phyloP scores from a whole-genome alignment of 2,113 vertebrate species.

The Brachyhypopomus gauderio region DNA sequence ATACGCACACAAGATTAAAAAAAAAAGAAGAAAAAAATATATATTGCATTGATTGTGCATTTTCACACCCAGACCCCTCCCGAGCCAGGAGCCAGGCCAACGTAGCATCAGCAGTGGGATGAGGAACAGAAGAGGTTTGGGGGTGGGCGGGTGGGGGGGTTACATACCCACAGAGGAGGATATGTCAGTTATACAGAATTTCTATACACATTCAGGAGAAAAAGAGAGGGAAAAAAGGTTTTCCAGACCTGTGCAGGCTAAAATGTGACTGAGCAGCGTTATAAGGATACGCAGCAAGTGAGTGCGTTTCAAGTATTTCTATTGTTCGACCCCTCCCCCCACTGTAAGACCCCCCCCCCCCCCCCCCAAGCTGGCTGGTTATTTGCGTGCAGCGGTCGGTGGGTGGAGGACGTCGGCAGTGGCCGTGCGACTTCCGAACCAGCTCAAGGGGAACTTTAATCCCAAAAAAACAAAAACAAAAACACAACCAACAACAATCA shows the following conservation, averaged over 20 bases:
- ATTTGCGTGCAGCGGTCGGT: constrained; percentile 60
- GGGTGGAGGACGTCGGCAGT: constrained; percentile 33
- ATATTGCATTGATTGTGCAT: constrained; percentile 98
- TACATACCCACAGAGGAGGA: constrained; percentile 66
- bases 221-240: constrained; percentile 65
- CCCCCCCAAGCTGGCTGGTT: constrained; percentile 40
- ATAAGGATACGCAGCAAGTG: constrained; percentile 62
- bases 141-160: constrained; percentile 53
- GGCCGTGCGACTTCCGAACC: constrained; percentile 35
- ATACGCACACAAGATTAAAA: constrained; percentile 79
- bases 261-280: constrained; percentile 83
- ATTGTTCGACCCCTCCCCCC: constrained; percentile 53
- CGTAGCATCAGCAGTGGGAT: constrained; percentile 81
- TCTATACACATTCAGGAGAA: constrained; percentile 72
- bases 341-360: background rate
- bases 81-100: constrained; percentile 65
- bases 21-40: constrained; percentile 52
- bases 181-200: constrained; percentile 69
- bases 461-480: background rate
- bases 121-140: constrained; percentile 65
- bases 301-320: constrained; percentile 77
- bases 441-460: constrained; percentile 28
- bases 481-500: background rate
- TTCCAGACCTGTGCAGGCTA: constrained; percentile 80
- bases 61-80: constrained; percentile 80